A percentile compares a stretch with the other conserved stretches of the same genome.
Conservation (phyloP, 2,113 vertebrate species). For the Sterrhoptilus dennistouni region DNA sequence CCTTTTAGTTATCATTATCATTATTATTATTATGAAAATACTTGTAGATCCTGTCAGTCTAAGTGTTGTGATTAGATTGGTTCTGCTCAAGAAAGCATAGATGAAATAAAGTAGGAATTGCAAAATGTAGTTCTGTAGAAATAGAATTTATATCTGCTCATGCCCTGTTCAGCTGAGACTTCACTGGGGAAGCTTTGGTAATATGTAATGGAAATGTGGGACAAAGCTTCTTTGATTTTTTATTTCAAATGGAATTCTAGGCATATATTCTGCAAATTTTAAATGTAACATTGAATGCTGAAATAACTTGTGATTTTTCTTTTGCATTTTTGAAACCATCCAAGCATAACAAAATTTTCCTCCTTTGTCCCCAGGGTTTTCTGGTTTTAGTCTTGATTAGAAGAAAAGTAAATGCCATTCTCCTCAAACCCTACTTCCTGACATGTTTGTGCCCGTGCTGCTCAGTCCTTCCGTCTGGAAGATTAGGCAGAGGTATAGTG, state of each 20-base stretch:
- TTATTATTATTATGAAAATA: background rate
- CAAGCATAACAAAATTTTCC: background rate
- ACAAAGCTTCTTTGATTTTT: background rate
- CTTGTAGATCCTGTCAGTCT: background rate
- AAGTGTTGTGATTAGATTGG: background rate
- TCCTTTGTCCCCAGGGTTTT: background rate
- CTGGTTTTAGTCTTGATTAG: background rate
- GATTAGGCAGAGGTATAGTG: background rate
- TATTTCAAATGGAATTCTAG: background rate
- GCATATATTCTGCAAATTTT: background rate
- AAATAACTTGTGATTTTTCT: background rate
- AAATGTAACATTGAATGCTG: background rate
- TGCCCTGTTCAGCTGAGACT: background rate
- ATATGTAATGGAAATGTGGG: background rate
- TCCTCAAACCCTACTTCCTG: background rate
- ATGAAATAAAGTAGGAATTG: background rate
- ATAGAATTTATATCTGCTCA: background rate
- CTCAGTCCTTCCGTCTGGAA: background rate
- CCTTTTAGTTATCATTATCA: background rate
- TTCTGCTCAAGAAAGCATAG: background rate
- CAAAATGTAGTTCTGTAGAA: background rate
- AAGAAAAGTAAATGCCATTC: background rate
- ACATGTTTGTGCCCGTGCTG: background rate
- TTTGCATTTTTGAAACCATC: background rate
- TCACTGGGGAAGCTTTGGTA: background rate